Percentiles rank a stretch among this genome's conserved stretches.
phyloP scores from a whole-genome alignment of 2,113 vertebrate species.

The Malurus elegans region DNA sequence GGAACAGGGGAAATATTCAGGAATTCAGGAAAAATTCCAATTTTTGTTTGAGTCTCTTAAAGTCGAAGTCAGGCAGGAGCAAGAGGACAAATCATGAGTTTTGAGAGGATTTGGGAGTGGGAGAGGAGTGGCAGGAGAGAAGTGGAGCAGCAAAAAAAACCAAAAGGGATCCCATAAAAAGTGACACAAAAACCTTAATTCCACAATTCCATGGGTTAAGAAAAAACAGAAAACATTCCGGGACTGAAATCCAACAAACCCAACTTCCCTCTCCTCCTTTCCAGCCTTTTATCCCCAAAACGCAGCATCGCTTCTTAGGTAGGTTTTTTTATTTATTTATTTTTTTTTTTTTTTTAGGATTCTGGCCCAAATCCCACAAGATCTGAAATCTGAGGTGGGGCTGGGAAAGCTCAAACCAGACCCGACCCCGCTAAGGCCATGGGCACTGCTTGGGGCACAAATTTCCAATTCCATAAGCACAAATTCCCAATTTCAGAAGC shows the following conservation, averaged over 20 bases:
- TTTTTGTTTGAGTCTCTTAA: neutral
- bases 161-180: neutral
- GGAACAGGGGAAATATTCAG: rapidly evolving
- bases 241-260: neutral
- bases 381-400: neutral
- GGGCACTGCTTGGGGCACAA: neutral
- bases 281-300: neutral
- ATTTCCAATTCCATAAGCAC: too few species aligned
- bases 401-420: neutral
- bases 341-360: neutral
- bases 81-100: neutral
- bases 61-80: neutral
- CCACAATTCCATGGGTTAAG: neutral
- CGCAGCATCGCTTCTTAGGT: rapidly evolving
- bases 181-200: too few species aligned
- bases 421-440: rapidly evolving
- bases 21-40: neutral
- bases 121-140: neutral
- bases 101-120: neutral
- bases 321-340: too few species aligned
- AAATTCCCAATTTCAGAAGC: too few species aligned
- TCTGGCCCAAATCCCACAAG: neutral
- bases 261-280: neutral
- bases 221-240: neutral
- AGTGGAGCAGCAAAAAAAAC: too few species aligned